Conservation (phyloP, 2,888 invertebrate species). For the Lordiphosa andalusiaca region DNA sequence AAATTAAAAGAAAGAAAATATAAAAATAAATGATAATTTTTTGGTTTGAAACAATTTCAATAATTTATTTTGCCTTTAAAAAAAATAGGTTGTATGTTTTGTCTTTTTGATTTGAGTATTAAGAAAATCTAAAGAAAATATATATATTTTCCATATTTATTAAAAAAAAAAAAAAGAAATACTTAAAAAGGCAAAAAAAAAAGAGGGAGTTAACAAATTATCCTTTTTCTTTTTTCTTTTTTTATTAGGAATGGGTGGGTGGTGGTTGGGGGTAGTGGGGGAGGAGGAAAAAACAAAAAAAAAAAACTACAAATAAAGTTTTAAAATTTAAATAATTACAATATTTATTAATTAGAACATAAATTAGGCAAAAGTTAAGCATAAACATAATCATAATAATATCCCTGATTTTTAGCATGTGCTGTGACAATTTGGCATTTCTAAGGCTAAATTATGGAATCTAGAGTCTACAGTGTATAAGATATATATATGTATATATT, state of each 20-base stretch:
- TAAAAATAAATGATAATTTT: conserved; percentile 40
- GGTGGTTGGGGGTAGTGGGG: too few relatives aligned
- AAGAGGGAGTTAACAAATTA: conserved; percentile 26
- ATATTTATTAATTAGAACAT: conserved; percentile 23
- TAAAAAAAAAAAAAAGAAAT: conserved; percentile 36
- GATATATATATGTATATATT: conserved; percentile 15
- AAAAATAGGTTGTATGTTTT: conserved; percentile 25
- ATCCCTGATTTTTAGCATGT: conserved; percentile 57
- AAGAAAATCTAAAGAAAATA: not conserved
- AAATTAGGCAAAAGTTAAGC: conserved; percentile 27
- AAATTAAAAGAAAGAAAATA: conserved; percentile 13
- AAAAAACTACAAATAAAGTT: conserved; percentile 14
- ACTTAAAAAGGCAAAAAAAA: conserved; percentile 32
- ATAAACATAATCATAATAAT: conserved; percentile 35
- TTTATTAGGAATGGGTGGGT: not conserved
- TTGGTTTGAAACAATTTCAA: conserved; percentile 66
- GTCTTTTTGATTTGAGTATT: conserved; percentile 21
- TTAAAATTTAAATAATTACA: conserved; percentile 36
- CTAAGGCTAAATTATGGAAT: conserved; percentile 39
- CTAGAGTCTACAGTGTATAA: not conserved
- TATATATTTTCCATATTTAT: conserved; percentile 23
- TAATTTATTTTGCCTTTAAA: conserved; percentile 48
- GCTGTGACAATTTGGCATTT: conserved; percentile 60
- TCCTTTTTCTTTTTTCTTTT: not conserved
- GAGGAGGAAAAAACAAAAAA: not conserved